Evolutionary conservation across 2,888 invertebrate genomes (phyloP).

Genomic region (Aphrophora alni): DNA sequence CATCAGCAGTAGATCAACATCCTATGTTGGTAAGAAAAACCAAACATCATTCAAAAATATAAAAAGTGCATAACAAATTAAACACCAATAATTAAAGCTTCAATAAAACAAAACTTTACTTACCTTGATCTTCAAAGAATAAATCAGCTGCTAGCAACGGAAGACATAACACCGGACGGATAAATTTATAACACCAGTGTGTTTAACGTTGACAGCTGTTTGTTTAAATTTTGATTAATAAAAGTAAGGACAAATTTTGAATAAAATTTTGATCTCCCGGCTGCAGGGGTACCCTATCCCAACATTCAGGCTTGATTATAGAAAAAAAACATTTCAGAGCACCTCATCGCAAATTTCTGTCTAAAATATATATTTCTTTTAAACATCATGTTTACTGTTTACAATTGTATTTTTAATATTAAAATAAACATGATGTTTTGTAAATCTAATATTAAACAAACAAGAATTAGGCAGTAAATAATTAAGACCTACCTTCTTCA

Average conservation of each 20-base stretch:
- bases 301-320: slow-evolving; percentile 83
- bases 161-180: too few species aligned
- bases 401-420: too few species aligned
- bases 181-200: background rate
- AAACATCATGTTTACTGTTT: too few species aligned
- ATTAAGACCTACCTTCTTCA: background rate
- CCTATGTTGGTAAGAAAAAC: too few species aligned
- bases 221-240: background rate
- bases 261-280: slow-evolving; percentile 48
- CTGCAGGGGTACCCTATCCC: slow-evolving; percentile 94
- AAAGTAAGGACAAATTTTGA: background rate
- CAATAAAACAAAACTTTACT: background rate
- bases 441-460: background rate
- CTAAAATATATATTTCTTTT: too few species aligned
- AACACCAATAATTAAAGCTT: background rate
- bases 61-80: background rate
- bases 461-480: too few species aligned
- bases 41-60: too few species aligned
- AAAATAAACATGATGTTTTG: too few species aligned
- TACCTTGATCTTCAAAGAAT: background rate
- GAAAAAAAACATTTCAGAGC: slow-evolving; percentile 34
- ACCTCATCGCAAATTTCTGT: slow-evolving; percentile 16
- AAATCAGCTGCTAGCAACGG: background rate
- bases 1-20: too few species aligned
- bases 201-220: background rate